Percentiles rank a stretch among this genome's conserved stretches.
These are phyloP conservation scores for Spheniscus mendiculus DNA, from an alignment of 2,113 vertebrate genomes.

Conservation along the genomic window DNA sequence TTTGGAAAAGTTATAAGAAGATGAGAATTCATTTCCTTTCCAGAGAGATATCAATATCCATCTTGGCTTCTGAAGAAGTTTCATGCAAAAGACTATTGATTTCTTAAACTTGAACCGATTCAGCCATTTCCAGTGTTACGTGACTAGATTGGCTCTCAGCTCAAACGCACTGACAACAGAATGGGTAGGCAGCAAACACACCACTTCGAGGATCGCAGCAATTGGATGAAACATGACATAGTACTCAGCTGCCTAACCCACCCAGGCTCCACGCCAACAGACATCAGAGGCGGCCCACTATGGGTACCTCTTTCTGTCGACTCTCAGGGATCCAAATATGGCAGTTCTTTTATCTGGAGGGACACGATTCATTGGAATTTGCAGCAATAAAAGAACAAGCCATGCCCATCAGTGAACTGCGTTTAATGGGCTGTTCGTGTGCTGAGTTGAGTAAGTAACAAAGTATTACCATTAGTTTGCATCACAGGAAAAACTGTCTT, in stretches of 20 bases:
- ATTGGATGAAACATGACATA: accelerated
- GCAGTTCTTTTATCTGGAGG: neutral
- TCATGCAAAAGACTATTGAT: neutral
- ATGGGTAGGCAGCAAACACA: neutral
- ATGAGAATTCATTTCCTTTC: neutral
- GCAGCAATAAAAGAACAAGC: neutral
- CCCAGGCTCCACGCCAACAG: accelerated
- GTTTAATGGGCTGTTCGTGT: neutral
- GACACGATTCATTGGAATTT: accelerated
- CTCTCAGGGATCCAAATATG: neutral
- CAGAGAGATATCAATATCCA: neutral
- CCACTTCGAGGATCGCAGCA: accelerated
- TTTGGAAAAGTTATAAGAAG: neutral
- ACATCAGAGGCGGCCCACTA: accelerated
- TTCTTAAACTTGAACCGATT: neutral
- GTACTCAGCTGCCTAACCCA: neutral
- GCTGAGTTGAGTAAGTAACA: neutral
- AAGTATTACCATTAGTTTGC: too few species aligned
- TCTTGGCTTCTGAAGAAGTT: neutral
- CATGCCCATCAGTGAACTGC: neutral
- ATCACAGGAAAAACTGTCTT: neutral
- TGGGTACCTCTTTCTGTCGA: accelerated
- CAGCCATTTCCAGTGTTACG: neutral
- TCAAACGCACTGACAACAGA: accelerated
- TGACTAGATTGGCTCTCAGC: neutral